Evolutionary conservation across 2,113 vertebrate species (phyloP), one percentile per base, ranked within the genome.

Genomic region (Lates calcarifer): DNA sequence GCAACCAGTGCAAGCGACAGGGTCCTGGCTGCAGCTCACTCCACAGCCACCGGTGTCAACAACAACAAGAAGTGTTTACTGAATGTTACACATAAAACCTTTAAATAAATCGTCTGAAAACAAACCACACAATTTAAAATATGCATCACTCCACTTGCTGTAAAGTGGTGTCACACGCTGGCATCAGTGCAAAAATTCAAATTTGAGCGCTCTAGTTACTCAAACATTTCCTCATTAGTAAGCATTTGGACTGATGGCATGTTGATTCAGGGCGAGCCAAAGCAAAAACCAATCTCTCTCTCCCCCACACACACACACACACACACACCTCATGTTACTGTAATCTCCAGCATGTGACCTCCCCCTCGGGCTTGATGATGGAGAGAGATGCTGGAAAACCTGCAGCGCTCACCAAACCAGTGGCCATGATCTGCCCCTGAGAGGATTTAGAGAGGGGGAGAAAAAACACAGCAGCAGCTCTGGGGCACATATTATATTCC

Each of bases 331-430:
- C 86, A 91, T 82, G 81, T 87, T 85, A 83, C 87, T 88, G 87
- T 94, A 94, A 94, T 93, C 93, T 91, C 49, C 79, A 56, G 83
- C 93, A 93, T 93, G 93, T 92, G 91, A 93, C 53, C 71, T 81
- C 75, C 66, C 41, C 41, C 74, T 61, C 51, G 1, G 53, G 29
- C 69, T 9, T 17, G 85, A 82, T 79, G 84, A 87, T 53, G 60
- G 39, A 79, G 82, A 79, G 82, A 28, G 77, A 87, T 67, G 86
- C 70, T 79, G 84, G 82, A 84, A 70, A 89, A 90, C 88, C 89
- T 83, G 86, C 89, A 55, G 60, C 22, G 31, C 67, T 83, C 79
- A 73, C 84, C 87, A 85, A 78, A 90, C 86, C 84, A 51, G 87
- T 69, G 79, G 74, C 66, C 8, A n/a, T n/a, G 65, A 17, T 79